Evolutionary conservation across 1,140 invertebrate species (phyloP).

Genomic region (Cotesia vestalis): DNA sequence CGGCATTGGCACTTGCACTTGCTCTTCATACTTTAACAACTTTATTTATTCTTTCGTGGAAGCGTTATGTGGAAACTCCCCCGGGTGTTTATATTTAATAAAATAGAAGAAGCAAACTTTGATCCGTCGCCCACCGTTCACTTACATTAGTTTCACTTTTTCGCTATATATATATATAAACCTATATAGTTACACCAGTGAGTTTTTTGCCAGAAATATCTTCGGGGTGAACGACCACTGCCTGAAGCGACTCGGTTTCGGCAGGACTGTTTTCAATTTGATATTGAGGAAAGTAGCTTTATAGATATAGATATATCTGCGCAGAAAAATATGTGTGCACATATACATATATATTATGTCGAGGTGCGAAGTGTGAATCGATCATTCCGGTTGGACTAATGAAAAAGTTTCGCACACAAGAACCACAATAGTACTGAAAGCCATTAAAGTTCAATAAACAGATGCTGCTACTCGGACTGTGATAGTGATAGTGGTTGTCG

Average conservation of each 20-base stretch:
- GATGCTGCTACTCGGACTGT: background rate
- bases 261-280: too few species aligned
- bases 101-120: too few species aligned
- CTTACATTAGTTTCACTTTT: background rate
- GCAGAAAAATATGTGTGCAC: too few species aligned
- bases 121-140: too few species aligned
- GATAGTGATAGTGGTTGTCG: background rate
- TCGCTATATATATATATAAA: background rate
- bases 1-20: background rate
- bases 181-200: background rate
- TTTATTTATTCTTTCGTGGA: too few species aligned
- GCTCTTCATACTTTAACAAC: background rate
- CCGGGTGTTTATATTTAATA: too few species aligned
- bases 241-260: too few species aligned
- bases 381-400: slow-evolving; percentile 27
- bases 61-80: too few species aligned
- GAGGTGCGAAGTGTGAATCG: background rate
- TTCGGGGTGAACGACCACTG: too few species aligned
- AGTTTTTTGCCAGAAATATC: too few species aligned
- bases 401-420: slow-evolving; percentile 30
- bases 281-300: too few species aligned
- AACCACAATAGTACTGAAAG: slow-evolving; percentile 20
- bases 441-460: slow-evolving; percentile 27
- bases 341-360: background rate
- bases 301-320: too few species aligned